These are phyloP conservation scores for Rhea americana DNA, from an alignment of 2,113 vertebrate species.

Conservation along the genomic window DNA sequence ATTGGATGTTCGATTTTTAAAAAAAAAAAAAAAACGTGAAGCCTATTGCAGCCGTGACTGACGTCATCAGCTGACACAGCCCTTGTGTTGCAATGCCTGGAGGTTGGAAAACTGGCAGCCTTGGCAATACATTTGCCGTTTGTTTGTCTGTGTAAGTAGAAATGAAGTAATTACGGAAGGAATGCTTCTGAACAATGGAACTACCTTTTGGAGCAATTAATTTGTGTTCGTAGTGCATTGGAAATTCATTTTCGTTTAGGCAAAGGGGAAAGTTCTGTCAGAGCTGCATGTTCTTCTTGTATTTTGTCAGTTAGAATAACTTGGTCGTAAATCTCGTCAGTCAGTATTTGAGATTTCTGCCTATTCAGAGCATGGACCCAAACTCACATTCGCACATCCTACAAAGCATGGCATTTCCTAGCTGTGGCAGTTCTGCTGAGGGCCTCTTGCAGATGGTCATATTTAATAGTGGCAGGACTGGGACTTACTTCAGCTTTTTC, in stretches of 20 bases:
- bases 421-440: neutral
- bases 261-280: neutral
- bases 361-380: neutral
- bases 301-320: neutral
- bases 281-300: neutral
- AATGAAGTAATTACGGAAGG: constrained; percentile 18
- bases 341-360: neutral
- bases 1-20: neutral
- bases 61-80: constrained; percentile 31
- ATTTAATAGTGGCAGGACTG: neutral
- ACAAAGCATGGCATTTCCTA: neutral
- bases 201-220: constrained; percentile 32
- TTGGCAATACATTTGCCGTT: constrained; percentile 6
- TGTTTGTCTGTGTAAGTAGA: constrained; percentile 29
- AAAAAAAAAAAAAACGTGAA: neutral
- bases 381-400: neutral
- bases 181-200: constrained; percentile 25
- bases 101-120: constrained; percentile 49
- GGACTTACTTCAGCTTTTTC: rapidly evolving
- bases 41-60: neutral
- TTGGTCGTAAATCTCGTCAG: neutral
- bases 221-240: neutral
- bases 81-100: constrained; percentile 31
- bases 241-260: neutral
- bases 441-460: rapidly evolving